Percentiles rank a stretch among this genome's conserved stretches.
phyloP scores from a whole-genome alignment of 2,113 vertebrate species.

The Etia nguti region DNA sequence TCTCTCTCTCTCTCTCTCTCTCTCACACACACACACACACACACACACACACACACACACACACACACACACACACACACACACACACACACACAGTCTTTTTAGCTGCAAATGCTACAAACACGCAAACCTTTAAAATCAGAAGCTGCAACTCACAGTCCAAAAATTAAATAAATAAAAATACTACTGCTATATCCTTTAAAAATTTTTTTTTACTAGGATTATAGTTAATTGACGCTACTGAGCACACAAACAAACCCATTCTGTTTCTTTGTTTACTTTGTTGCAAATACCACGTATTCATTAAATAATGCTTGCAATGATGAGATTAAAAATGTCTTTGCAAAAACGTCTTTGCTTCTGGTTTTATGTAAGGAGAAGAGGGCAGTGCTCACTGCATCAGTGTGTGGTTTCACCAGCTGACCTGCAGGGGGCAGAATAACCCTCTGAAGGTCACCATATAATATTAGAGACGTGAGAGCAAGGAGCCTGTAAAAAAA shows the following conservation, averaged over 20 bases:
- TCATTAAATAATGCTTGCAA: background rate
- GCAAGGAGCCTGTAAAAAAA: background rate
- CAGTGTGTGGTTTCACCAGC: background rate
- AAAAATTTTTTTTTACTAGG: background rate
- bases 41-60: background rate
- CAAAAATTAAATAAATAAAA: background rate
- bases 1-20: background rate
- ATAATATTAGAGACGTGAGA: background rate
- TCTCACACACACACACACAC: background rate
- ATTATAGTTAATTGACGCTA: background rate
- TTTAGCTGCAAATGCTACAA: background rate
- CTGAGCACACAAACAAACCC: background rate
- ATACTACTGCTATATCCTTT: background rate
- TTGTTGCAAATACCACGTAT: background rate
- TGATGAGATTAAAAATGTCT: background rate
- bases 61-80: constrained; percentile 14
- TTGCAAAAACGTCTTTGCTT: background rate
- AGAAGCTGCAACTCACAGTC: background rate
- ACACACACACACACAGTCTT: background rate
- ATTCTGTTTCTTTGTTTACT: background rate
- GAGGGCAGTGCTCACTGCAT: background rate
- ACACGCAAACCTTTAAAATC: background rate
- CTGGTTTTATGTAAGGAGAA: background rate
- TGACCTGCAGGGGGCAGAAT: background rate
- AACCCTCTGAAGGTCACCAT: background rate